Percentiles rank a stretch among this genome's conserved stretches.
Conservation (phyloP, 2,888 invertebrate species). For the Drosophila anomalata region DNA sequence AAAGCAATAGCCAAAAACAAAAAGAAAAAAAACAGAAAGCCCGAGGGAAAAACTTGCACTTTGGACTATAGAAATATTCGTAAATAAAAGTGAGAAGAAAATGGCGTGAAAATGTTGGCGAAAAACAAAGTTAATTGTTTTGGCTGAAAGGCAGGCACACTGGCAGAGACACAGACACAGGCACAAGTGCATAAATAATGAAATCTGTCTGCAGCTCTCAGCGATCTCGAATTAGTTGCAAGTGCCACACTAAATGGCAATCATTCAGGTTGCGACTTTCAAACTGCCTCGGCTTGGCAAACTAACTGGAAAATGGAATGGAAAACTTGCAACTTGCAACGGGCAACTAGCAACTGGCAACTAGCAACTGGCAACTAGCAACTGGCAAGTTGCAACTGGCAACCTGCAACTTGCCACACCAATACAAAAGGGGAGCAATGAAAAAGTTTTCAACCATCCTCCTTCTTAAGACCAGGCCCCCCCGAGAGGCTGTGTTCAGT, state of each 20-base stretch:
- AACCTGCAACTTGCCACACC: background rate
- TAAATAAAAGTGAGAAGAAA: slow-evolving; percentile 46
- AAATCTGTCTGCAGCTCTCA: slow-evolving; percentile 55
- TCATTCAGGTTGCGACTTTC: slow-evolving; percentile 37
- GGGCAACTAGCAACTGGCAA: background rate
- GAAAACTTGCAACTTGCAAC: slow-evolving; percentile 1
- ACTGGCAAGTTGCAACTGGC: background rate
- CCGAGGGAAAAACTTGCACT: slow-evolving; percentile 34
- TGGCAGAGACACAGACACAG: slow-evolving; percentile 2
- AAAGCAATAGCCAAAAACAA: slow-evolving; percentile 38
- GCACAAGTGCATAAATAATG: slow-evolving; percentile 60
- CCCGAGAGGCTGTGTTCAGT: slow-evolving; percentile 1
- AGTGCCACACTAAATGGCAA: slow-evolving; percentile 52
- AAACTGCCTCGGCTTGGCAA: slow-evolving; percentile 20
- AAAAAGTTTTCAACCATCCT: slow-evolving; percentile 1
- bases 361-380: background rate
- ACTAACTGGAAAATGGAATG: slow-evolving; percentile 23
- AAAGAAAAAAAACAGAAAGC: slow-evolving; percentile 6
- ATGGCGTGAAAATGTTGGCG: slow-evolving; percentile 72
- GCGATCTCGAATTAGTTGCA: slow-evolving; percentile 49
- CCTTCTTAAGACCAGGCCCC: background rate
- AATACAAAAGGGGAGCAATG: background rate
- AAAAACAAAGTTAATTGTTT: slow-evolving; percentile 71
- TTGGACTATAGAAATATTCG: slow-evolving; percentile 43
- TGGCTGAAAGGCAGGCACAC: slow-evolving; percentile 32